Conservation (phyloP, 2,113 vertebrate species). For the Pelmatolapia mariae region DNA sequence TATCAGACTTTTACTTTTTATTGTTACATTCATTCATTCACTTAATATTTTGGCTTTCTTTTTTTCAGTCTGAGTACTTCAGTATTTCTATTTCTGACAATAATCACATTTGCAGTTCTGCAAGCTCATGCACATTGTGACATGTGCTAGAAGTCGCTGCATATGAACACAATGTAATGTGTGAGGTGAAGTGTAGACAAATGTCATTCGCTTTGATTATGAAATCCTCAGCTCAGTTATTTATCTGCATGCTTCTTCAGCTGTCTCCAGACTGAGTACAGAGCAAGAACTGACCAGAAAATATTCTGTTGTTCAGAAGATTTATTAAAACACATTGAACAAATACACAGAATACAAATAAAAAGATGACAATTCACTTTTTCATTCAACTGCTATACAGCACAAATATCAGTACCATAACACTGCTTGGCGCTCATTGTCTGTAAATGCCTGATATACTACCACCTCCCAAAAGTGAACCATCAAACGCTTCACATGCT, state of each 20-base stretch:
- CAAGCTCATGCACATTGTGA: neutral
- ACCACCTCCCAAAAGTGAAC: slow-evolving; percentile 47
- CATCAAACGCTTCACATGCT: slow-evolving; percentile 67
- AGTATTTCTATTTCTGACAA: neutral
- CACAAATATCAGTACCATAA: slow-evolving; percentile 57
- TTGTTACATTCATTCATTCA: neutral
- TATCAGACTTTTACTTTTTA: neutral
- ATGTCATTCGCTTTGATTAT: neutral
- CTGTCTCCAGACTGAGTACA: neutral
- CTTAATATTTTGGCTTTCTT: neutral
- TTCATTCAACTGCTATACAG: slow-evolving; percentile 66
- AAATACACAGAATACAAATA: slow-evolving; percentile 81
- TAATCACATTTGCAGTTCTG: slow-evolving; percentile 11
- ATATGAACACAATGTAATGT: neutral
- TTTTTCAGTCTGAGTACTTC: neutral
- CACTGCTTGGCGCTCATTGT: slow-evolving; percentile 53
- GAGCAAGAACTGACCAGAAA: neutral
- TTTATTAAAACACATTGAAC: slow-evolving; percentile 85
- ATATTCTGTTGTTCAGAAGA: slow-evolving; percentile 63
- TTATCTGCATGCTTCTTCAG: neutral
- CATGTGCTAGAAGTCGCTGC: neutral
- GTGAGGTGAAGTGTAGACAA: neutral
- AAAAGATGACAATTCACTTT: slow-evolving; percentile 75
- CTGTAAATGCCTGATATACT: slow-evolving; percentile 56
- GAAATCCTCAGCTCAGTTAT: neutral